Evolutionary conservation across 2,113 vertebrate species (phyloP), one percentile per base, ranked within the genome.

Genomic region (Nyctibius bracteatus): DNA sequence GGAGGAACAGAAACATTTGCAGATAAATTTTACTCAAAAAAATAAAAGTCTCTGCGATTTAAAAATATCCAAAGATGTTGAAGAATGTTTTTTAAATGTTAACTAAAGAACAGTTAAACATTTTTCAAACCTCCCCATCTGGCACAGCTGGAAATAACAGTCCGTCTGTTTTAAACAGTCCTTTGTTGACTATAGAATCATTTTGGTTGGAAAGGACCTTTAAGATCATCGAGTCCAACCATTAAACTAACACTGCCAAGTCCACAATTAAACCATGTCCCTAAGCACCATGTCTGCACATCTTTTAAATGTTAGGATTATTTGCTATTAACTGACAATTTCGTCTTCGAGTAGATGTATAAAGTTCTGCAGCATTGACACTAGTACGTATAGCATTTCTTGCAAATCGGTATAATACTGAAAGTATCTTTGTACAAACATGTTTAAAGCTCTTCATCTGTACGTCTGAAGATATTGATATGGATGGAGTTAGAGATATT

Each of bases 121-220:
- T 86, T 78, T 96, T 88, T 88, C 51, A 83, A n/a, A 67, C 75
- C 88, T 43, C 37, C 71, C 72, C 63, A 84, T 86, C 47, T 94
- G 86, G 70, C 51, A 85, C 78, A 94, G 77, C 70, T 85, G 83
- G 90, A 96, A 96, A 91, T 91, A 96, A 91, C 44, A 80, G 62
- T 74, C 59, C 81, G 66, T 46, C 86, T 81, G 8, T 33, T 92
- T 63, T 78, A 81, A 90, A 49, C 58, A 44, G 30, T 67, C 30
- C 61, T 92, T n/a, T 87, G 61, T 91, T 91, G 84, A 59, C 61
- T 87, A 6, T 41, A n/a, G n/a, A n/a, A n/a, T n/a, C n/a, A n/a
- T n/a, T n/a, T n/a, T n/a, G n/a, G n/a, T n/a, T n/a, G n/a, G n/a
- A n/a, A n/a, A n/a, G n/a, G n/a, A n/a, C n/a, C n/a, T n/a, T n/a